Conservation (phyloP, 2,888 invertebrate species). For the Dexiosoma caninum region DNA sequence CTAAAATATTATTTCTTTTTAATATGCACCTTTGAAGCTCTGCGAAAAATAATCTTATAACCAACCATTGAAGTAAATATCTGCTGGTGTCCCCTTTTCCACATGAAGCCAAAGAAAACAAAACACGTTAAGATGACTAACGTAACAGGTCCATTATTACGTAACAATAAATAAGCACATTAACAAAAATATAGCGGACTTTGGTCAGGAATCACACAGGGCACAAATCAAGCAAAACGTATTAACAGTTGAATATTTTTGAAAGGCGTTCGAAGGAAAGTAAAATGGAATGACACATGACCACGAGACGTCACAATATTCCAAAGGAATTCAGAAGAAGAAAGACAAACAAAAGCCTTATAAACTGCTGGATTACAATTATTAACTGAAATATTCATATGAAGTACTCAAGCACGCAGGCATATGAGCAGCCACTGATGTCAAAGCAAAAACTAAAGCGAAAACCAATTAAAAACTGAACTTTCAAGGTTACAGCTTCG, state of each 20-base stretch:
- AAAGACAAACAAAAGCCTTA: not conserved
- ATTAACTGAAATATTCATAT: not conserved
- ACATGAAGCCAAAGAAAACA: not conserved
- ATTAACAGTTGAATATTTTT: not conserved
- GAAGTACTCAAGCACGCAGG: not conserved
- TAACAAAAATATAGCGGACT: not conserved
- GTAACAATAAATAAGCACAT: not conserved
- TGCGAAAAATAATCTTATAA: not conserved
- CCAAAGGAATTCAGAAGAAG: constrained; percentile 14
- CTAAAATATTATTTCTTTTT: too few relatives aligned
- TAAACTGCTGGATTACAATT: not conserved
- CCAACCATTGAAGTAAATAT: not conserved
- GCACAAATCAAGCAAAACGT: not conserved
- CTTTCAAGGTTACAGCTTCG: constrained; percentile 26
- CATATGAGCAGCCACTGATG: not conserved
- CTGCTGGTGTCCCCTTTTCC: not conserved
- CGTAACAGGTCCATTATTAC: constrained; percentile 29
- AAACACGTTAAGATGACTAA: constrained; percentile 1
- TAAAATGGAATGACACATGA: constrained; percentile 48
- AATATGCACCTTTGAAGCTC: not conserved
- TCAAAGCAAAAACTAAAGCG: not conserved
- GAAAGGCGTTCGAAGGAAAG: constrained; percentile 16
- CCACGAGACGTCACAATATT: constrained; percentile 48
- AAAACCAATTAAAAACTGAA: not conserved
- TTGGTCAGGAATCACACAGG: not conserved